Conservation (phyloP, 2,888 invertebrate genomes). For the Harpagoxenus sublaevis region DNA sequence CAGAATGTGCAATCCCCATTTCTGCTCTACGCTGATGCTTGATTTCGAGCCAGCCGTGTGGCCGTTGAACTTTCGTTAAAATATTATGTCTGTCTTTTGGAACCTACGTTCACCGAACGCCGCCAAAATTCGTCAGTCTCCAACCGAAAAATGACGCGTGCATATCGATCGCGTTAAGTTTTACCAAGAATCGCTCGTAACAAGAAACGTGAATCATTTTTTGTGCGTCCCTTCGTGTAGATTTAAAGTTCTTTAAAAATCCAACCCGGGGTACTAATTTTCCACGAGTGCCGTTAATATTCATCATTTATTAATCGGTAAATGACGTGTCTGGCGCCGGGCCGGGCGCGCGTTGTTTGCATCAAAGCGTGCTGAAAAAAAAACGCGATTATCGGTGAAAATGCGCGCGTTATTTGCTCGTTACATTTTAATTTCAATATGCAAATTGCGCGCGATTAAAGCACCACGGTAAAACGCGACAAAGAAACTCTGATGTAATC, state of each 20-base stretch:
- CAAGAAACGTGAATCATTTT: background rate
- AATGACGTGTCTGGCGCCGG: background rate
- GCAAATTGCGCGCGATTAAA: slow-evolving; percentile 12
- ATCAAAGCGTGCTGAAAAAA: background rate
- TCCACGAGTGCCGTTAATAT: background rate
- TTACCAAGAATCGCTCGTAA: background rate
- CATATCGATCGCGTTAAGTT: background rate
- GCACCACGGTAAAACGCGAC: background rate
- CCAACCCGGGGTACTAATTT: background rate
- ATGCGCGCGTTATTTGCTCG: slow-evolving; percentile 33
- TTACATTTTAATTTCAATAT: slow-evolving; percentile 30
- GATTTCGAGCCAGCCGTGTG: slow-evolving; percentile 68
- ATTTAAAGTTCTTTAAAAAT: background rate
- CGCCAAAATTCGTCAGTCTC: slow-evolving; percentile 18
- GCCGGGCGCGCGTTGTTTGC: background rate
- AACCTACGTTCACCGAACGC: slow-evolving; percentile 4
- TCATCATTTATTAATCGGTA: slow-evolving; percentile 10
- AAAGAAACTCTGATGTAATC: slow-evolving; percentile 17
- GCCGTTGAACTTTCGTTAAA: slow-evolving; percentile 71
- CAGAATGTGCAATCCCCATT: slow-evolving; percentile 43
- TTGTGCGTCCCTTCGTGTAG: background rate
- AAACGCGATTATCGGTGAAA: slow-evolving; percentile 18
- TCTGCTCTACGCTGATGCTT: slow-evolving; percentile 46
- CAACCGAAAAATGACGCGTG: background rate
- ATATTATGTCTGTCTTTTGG: slow-evolving; percentile 49